A percentile compares a stretch with the other conserved stretches of the same genome.
Evolutionary conservation across 2,888 invertebrate species (phyloP).

Genomic region (Philonicus albiceps): DNA sequence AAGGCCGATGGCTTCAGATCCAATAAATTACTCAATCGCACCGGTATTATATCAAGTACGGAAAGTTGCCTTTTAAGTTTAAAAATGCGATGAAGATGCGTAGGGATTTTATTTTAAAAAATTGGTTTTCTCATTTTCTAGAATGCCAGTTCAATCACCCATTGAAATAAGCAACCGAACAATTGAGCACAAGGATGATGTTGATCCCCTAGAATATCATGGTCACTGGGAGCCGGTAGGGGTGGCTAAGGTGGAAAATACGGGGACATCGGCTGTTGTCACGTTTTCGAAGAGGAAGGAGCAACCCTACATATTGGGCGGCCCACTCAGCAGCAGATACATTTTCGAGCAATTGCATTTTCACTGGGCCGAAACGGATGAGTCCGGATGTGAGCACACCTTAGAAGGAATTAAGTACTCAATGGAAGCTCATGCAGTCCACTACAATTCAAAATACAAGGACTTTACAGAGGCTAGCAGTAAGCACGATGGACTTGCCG

Average conservation of each 20-base stretch:
- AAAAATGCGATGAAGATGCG: not conserved
- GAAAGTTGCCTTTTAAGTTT: not conserved
- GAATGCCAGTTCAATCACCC: slow-evolving; percentile 63
- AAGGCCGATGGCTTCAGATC: not conserved
- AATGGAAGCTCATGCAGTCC: slow-evolving; percentile 82
- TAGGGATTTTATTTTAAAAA: not conserved
- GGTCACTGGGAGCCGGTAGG: slow-evolving; percentile 64
- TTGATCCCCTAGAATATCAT: slow-evolving; percentile 62
- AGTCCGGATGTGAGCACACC: slow-evolving; percentile 81
- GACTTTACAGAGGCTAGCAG: slow-evolving; percentile 71
- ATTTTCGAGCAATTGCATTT: slow-evolving; percentile 82
- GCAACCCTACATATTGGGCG: slow-evolving; percentile 70
- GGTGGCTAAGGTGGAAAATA: slow-evolving; percentile 61
- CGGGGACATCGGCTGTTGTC: slow-evolving; percentile 67
- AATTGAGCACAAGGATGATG: slow-evolving; percentile 62
- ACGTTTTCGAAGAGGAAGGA: slow-evolving; percentile 68
- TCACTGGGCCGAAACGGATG: slow-evolving; percentile 80
- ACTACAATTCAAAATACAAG: slow-evolving; percentile 76
- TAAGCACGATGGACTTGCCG: slow-evolving; percentile 75
- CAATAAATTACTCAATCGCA: not conserved
- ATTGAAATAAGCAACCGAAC: slow-evolving; percentile 62
- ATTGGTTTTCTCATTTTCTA: slow-evolving; percentile 21
- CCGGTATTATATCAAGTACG: not conserved
- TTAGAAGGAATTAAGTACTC: slow-evolving; percentile 78
- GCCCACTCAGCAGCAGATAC: slow-evolving; percentile 71